Evolutionary conservation across 2,888 invertebrate genomes (phyloP), one percentile per base, ranked within the genome.

Genomic region (Himalopsyche kuldschensis): DNA sequence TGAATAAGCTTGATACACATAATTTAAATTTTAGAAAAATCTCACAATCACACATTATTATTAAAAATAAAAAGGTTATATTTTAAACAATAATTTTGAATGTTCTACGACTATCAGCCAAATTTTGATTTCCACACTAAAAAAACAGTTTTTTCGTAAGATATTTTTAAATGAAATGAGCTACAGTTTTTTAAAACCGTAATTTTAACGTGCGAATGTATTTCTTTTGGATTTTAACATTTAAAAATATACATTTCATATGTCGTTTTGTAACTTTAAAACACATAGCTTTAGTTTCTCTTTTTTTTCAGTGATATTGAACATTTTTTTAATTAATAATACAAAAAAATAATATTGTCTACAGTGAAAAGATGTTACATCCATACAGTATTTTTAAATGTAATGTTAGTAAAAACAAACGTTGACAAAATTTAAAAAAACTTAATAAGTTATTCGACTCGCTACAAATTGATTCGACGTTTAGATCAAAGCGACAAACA

Each of bases 1-100:
- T 75, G 80, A 81, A 75, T 81, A 81, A 81, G 32, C 41, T 27
- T 32, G 35, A 69, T 80, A 80, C 46, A 81, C 80, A 81, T 35
- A 69, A 31, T 75, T 48, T 76, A 27, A 55, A 17, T n/a, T 81
- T 81, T 75, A 81, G 75, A 75, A 46, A 31, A 46, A 81, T 41
- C n/a, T 69, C 80, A 81, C 80, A 69, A 48, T 75, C 32, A 20
- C 47, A 69, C 75, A 69, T 75, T 75, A 75, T 81, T 75, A 81
- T 81, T 69, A 75, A 41, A 78, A 78, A 78, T 47, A 63, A 47
- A 81, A 35, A 47, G 75, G 46, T 47, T 31, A 75, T 32, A 41
- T 20, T 55, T 55, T 55, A 20, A 55, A 55, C 55, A 55, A 55
- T 55, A 55, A 55, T 55, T 55, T 55, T 69, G 20, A 55, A 55